Conservation (phyloP, 2,888 invertebrate genomes). For the Lepetodrilus schrolli region DNA sequence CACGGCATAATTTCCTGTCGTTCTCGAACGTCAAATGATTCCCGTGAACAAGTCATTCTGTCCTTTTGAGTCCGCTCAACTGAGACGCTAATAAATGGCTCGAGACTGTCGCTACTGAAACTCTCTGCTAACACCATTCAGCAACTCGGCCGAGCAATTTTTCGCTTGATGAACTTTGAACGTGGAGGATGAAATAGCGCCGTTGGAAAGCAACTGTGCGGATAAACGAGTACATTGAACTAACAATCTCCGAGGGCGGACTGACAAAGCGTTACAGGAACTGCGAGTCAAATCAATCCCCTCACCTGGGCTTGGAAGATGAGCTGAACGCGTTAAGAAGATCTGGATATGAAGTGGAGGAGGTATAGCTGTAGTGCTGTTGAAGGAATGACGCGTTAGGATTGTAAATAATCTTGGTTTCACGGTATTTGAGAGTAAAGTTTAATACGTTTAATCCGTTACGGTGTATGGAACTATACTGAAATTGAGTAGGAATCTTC, state of each 20-base stretch:
- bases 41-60: slow-evolving; percentile 18
- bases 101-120: slow-evolving; percentile 4
- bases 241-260: slow-evolving; percentile 18
- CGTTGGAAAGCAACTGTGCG: neutral
- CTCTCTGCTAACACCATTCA: slow-evolving; percentile 5
- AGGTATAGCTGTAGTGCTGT: neutral
- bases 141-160: slow-evolving; percentile 26
- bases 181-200: neutral
- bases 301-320: neutral
- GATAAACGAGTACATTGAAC: slow-evolving; percentile 18
- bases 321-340: neutral
- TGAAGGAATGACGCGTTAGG: too few species aligned
- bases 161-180: slow-evolving; percentile 16
- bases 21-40: slow-evolving; percentile 18
- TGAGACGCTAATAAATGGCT: slow-evolving; percentile 1
- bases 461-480: too few species aligned
- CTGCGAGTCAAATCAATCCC: neutral
- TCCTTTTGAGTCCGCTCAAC: neutral
- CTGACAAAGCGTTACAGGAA: neutral
- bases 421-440: too few species aligned
- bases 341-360: neutral
- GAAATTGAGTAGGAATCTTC: too few species aligned
- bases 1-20: slow-evolving; percentile 5
- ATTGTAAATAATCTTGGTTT: too few species aligned
- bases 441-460: too few species aligned